Conservation (phyloP, 2,888 invertebrate genomes). For the Pristionchus mayeri region DNA sequence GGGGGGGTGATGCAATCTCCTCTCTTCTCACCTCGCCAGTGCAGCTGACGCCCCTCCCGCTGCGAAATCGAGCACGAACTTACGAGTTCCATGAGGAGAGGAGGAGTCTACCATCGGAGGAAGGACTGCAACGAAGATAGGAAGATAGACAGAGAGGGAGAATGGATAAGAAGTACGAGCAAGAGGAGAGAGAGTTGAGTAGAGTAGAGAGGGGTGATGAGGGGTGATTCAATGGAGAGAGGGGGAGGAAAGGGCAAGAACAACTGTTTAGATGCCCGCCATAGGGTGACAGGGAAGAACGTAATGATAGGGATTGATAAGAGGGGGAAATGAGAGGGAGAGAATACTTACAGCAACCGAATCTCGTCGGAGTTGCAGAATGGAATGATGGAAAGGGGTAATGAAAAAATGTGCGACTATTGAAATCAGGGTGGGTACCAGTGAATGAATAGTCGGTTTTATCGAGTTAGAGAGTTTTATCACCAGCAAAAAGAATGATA, state of each 20-base stretch:
- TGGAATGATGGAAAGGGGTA: no score
- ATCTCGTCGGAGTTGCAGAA: not conserved
- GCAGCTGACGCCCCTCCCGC: constrained; percentile 49
- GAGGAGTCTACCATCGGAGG: not conserved
- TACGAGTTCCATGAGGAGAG: not conserved
- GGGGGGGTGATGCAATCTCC: not conserved
- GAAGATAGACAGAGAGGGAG: constrained; percentile 1
- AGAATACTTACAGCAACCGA: not conserved
- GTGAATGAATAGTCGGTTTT: not conserved
- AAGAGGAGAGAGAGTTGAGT: not conserved
- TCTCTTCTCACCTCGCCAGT: constrained; percentile 10
- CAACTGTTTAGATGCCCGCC: constrained; percentile 20
- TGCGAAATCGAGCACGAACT: constrained; percentile 31
- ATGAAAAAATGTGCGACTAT: not conserved
- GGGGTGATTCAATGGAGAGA: not conserved
- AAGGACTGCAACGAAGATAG: not conserved
- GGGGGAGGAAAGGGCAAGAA: constrained; percentile 1
- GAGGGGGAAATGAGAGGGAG: constrained; percentile 18
- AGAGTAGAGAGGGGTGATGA: no score
- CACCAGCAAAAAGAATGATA: not conserved
- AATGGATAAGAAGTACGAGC: not conserved
- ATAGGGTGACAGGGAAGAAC: not conserved
- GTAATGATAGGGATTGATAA: constrained; percentile 32
- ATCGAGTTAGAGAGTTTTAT: constrained; percentile 8
- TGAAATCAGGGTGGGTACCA: constrained; percentile 13